phyloP scores from a whole-genome alignment of 2,113 vertebrate species.

The Pygoscelis antarcticus region DNA sequence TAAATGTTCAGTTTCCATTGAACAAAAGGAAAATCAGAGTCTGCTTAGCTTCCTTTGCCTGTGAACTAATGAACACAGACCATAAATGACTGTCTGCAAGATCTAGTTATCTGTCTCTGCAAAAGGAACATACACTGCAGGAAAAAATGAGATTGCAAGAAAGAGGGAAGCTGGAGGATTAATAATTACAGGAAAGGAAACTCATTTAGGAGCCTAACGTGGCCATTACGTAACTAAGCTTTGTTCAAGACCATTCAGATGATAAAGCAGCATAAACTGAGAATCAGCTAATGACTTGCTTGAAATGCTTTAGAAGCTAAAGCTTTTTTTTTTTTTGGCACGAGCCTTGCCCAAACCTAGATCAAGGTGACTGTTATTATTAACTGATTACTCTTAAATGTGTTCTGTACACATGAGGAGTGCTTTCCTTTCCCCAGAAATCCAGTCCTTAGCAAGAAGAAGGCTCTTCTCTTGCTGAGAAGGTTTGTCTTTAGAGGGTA shows the following conservation, averaged over 20 bases:
- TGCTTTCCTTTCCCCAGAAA: neutral
- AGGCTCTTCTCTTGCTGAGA: neutral
- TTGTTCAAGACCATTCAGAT: neutral
- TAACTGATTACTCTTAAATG: neutral
- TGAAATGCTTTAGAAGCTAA: neutral
- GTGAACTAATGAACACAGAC: conserved; percentile 21
- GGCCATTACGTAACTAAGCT: neutral
- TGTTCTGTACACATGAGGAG: neutral
- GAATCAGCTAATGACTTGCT: neutral
- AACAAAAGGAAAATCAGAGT: conserved; percentile 22
- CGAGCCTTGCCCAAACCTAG: neutral
- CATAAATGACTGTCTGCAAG: conserved; percentile 31
- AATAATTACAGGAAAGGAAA: conserved; percentile 54
- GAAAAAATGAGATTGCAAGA: conserved; percentile 58
- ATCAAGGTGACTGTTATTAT: neutral
- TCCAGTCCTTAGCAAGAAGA: neutral
- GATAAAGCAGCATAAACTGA: neutral
- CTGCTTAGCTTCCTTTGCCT: conserved; percentile 44
- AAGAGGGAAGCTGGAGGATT: neutral
- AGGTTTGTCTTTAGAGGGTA: neutral
- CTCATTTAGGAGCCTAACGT: conserved; percentile 12
- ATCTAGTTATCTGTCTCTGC: conserved; percentile 27
- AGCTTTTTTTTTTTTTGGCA: neutral
- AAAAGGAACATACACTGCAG: neutral
- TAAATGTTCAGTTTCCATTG: conserved; percentile 14